Percentiles rank a stretch among this genome's conserved stretches.
phyloP scores from a whole-genome alignment of 1,140 invertebrate species.

The Oreohelix idahoensis region DNA sequence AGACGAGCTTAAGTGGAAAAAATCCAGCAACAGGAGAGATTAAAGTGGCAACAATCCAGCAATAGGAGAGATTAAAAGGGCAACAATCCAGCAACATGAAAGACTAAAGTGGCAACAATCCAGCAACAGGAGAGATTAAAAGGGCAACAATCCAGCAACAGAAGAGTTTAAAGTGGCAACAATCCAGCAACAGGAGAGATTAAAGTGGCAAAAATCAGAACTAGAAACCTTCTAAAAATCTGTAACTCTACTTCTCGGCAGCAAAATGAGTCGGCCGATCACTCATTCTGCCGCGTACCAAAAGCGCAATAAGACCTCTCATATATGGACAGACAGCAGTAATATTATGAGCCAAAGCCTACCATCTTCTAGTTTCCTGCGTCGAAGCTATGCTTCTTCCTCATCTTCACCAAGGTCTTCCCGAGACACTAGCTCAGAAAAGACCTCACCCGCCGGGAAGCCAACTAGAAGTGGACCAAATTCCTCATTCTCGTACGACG shows the following conservation, averaged over 20 bases:
- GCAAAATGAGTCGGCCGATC: not conserved
- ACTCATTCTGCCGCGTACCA: constrained; percentile 32
- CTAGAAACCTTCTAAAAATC: too few species aligned
- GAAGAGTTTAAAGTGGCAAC: not conserved
- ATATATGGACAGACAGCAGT: constrained; percentile 32
- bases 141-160: not conserved
- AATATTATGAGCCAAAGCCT: constrained; percentile 40
- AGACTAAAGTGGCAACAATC: not conserved
- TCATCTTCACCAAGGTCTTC: constrained; percentile 35
- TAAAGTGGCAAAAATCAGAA: not conserved
- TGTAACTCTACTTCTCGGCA: too few species aligned
- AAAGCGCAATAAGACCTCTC: constrained; percentile 42
- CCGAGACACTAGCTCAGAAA: constrained; percentile 46
- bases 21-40: too few species aligned
- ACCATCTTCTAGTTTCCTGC: constrained; percentile 29
- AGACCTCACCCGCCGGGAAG: constrained; percentile 14
- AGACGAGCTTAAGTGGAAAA: too few species aligned
- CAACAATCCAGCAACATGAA: not conserved
- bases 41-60: not conserved
- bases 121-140: not conserved
- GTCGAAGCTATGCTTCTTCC: constrained; percentile 30
- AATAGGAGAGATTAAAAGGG: too few species aligned
- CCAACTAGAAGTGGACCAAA: constrained; percentile 21
- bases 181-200: not conserved
- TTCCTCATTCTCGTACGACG: constrained; percentile 49